A percentile compares a stretch with the other conserved stretches of the same genome.
Conservation (phyloP, 1,140 invertebrate species). For the Drosophila kanapiae region DNA sequence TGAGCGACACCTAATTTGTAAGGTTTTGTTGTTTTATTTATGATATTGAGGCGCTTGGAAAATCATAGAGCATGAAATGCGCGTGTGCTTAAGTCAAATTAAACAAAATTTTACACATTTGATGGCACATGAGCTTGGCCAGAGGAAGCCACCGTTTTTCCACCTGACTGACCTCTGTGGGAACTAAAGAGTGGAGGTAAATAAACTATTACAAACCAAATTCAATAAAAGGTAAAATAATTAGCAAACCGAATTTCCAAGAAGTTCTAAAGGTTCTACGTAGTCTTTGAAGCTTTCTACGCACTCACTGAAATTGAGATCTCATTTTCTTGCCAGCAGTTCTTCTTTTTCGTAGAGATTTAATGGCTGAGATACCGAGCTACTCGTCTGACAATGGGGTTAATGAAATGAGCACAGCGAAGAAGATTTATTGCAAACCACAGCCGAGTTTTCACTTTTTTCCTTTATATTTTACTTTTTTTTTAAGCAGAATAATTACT, state of each 20-base stretch:
- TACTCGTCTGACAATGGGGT: constrained; percentile 59
- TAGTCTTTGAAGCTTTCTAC: constrained; percentile 57
- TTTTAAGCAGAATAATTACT: constrained; percentile 24
- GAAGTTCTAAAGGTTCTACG: constrained; percentile 2
- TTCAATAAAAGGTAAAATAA: constrained; percentile 18
- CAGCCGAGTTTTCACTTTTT: constrained; percentile 73
- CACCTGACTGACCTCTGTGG: constrained; percentile 66
- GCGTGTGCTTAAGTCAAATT: constrained; percentile 58
- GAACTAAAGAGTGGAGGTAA: constrained; percentile 22
- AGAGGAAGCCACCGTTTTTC: constrained; percentile 69
- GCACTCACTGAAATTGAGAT: constrained; percentile 54
- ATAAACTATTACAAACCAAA: neutral
- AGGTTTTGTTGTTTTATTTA: constrained; percentile 62
- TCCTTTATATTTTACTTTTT: constrained; percentile 15
- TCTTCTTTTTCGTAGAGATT: constrained; percentile 47
- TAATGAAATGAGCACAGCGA: constrained; percentile 65
- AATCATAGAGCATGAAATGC: constrained; percentile 74
- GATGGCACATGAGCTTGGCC: constrained; percentile 52
- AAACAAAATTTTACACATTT: constrained; percentile 45
- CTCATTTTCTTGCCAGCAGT: constrained; percentile 16
- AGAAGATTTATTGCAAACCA: constrained; percentile 74
- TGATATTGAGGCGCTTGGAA: constrained; percentile 62
- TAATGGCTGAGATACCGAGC: constrained; percentile 53
- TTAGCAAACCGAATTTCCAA: constrained; percentile 10
- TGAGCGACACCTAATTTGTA: constrained; percentile 27